phyloP scores from a whole-genome alignment of 2,113 vertebrate genomes.

The Gallinago paraguaiae region DNA sequence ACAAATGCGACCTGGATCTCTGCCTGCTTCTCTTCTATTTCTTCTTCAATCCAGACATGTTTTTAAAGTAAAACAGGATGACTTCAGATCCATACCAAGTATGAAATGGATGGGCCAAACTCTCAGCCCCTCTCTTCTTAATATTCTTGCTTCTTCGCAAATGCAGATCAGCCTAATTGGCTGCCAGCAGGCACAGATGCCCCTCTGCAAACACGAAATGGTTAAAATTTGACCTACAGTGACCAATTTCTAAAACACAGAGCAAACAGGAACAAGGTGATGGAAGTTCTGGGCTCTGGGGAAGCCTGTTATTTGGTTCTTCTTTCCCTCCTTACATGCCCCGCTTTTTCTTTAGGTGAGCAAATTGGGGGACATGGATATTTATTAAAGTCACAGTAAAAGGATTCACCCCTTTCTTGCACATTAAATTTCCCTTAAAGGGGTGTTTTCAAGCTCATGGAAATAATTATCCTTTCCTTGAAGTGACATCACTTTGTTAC shows the following conservation, averaged over 20 bases:
- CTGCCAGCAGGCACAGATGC: constrained; percentile 19
- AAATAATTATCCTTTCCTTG: not conserved
- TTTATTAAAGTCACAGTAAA: not conserved
- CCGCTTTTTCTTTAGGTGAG: not conserved
- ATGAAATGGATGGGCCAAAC: not conserved
- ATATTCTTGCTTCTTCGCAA: not conserved
- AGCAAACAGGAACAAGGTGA: not conserved
- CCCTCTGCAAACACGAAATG: constrained; percentile 9
- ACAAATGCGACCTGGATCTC: not conserved
- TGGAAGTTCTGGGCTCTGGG: not conserved
- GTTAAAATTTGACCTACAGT: constrained; percentile 7
- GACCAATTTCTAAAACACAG: not conserved
- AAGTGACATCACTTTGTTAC: not conserved
- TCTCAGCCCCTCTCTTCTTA: not conserved
- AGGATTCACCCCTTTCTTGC: not conserved
- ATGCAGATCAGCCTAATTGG: constrained; percentile 42
- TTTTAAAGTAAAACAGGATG: not conserved
- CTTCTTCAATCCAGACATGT: not conserved
- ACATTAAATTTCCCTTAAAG: not conserved
- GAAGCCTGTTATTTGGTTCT: not conserved
- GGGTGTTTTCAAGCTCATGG: not conserved
- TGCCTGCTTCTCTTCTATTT: not conserved
- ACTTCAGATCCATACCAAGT: not conserved
- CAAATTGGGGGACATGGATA: not conserved
- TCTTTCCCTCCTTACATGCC: not conserved